A percentile compares a stretch with the other conserved stretches of the same genome.
phyloP scores from a whole-genome alignment of 2,113 vertebrate genomes.

The Tichodroma muraria region DNA sequence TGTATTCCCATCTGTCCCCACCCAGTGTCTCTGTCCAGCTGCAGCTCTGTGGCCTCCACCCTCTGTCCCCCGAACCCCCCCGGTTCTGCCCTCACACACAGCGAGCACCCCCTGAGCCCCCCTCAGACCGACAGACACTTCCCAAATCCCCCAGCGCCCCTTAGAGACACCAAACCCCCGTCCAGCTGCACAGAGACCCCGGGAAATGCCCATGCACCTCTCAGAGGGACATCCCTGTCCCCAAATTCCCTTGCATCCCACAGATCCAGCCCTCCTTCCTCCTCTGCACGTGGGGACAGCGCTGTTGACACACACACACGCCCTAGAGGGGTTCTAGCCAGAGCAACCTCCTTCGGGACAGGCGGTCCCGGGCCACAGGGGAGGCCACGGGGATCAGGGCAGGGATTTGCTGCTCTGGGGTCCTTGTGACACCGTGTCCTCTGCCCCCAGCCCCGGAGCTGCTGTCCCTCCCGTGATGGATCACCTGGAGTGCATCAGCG shows the following conservation, averaged over 20 bases:
- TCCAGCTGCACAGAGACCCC: not conserved
- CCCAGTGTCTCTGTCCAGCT: not conserved
- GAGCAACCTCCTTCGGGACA: not conserved
- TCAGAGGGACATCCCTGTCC: not conserved
- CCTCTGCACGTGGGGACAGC: not conserved
- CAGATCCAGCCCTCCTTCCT: not conserved
- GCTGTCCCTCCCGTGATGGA: fast-evolving
- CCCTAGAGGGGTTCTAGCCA: too few relatives aligned
- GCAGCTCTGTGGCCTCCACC: not conserved
- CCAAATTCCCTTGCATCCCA: not conserved
- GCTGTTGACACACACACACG: not conserved
- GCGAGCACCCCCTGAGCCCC: not conserved
- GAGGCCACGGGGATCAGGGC: not conserved
- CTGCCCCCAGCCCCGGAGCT: not conserved
- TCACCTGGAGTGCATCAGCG: not conserved
- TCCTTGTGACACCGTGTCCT: fast-evolving
- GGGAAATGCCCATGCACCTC: not conserved
- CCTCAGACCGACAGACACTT: not conserved
- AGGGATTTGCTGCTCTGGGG: not conserved
- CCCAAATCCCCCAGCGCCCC: not conserved
- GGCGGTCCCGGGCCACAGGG: fast-evolving
- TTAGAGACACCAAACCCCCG: not conserved
- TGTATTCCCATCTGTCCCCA: not conserved
- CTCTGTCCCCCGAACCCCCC: fast-evolving
- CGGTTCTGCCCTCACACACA: not conserved